phyloP scores from a whole-genome alignment of 2,113 vertebrate species.

The Mustela lutreola region DNA sequence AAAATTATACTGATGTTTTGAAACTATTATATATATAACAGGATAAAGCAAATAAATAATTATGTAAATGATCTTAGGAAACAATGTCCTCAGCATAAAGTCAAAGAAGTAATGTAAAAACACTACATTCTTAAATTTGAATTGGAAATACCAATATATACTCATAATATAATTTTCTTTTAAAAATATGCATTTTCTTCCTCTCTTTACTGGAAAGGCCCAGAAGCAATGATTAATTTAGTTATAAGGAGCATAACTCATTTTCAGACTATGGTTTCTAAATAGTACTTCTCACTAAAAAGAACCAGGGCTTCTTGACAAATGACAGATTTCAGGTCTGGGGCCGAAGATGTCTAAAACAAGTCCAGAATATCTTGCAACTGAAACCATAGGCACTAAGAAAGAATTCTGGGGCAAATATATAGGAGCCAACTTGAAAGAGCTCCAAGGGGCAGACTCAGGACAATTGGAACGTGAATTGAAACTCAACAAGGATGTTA shows the following conservation, averaged over 20 bases:
- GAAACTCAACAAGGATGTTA: background rate
- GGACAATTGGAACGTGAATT: background rate
- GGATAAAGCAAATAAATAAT: background rate
- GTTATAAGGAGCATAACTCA: background rate
- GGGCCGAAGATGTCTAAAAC: background rate
- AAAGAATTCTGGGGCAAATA: background rate
- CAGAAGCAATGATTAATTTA: background rate
- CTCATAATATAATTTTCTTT: background rate
- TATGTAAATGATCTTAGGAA: background rate
- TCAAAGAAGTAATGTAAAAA: background rate
- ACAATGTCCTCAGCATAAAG: background rate
- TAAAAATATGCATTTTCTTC: background rate
- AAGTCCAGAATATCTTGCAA: background rate
- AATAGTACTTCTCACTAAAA: background rate
- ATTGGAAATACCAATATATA: background rate
- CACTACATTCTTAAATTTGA: background rate
- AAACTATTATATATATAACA: background rate
- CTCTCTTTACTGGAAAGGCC: background rate
- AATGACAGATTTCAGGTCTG: background rate
- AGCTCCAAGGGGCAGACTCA: background rate
- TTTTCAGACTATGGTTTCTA: background rate
- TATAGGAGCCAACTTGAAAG: background rate
- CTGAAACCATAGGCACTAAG: background rate
- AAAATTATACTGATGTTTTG: background rate
- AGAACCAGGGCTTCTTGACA: background rate